Conservation (phyloP, 2,113 vertebrate species). For the Melospiza melodia region DNA sequence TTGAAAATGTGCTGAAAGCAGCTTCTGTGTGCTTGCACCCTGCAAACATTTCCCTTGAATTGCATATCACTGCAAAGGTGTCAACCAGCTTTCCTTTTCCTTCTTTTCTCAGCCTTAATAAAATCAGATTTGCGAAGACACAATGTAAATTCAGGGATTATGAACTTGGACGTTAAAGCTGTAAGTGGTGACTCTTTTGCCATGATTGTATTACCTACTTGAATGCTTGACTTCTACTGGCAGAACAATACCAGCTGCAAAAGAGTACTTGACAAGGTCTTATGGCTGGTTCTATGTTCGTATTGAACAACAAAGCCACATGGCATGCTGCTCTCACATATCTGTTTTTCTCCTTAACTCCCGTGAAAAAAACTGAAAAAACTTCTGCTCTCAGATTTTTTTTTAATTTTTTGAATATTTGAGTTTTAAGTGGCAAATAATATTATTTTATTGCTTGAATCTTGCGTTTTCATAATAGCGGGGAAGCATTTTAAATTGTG, state of each 20-base stretch:
- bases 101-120: conserved; percentile 83
- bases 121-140: conserved; percentile 93
- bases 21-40: background rate
- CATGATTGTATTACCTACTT: background rate
- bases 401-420: background rate
- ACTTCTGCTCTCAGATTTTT: background rate
- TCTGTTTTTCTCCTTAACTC: background rate
- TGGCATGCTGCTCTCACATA: background rate
- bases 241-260: background rate
- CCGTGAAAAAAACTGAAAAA: background rate
- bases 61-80: background rate
- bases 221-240: background rate
- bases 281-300: background rate
- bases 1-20: background rate
- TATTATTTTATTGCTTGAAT: background rate
- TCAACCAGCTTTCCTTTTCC: background rate
- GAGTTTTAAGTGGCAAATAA: background rate
- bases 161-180: conserved; percentile 63
- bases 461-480: background rate
- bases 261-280: background rate
- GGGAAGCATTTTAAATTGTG: background rate
- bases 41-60: background rate
- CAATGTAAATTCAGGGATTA: conserved; percentile 81
- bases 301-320: background rate
- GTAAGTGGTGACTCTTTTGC: conserved; percentile 75